phyloP scores from a whole-genome alignment of 2,797 vertebrate genomes.

The Tenualosa ilisha region DNA sequence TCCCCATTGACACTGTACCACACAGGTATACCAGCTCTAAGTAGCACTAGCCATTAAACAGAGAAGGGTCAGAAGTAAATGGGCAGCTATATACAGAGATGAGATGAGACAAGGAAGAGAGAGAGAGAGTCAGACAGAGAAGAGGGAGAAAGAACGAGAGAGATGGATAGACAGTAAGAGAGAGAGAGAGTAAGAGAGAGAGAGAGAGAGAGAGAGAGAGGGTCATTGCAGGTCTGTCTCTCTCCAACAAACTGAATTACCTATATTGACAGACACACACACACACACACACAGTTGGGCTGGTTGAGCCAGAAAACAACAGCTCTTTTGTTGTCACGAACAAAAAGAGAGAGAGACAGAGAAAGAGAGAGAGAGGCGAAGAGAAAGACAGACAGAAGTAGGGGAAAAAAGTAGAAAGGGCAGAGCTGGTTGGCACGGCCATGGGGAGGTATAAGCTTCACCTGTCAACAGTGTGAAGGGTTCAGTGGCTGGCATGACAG shows the following conservation, averaged over 20 bases:
- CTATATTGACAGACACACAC: background rate
- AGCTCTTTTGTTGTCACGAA: conserved; percentile 58
- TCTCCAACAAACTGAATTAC: conserved; percentile 22
- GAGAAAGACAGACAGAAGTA: conserved; percentile 35
- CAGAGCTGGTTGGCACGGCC: conserved; percentile 56
- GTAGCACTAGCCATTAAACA: background rate
- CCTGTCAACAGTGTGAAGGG: conserved; percentile 63
- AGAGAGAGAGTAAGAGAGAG: background rate
- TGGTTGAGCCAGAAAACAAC: conserved; percentile 60
- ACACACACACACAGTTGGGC: background rate
- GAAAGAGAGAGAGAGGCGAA: background rate
- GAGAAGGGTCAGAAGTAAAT: background rate
- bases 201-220: background rate
- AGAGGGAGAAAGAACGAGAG: background rate
- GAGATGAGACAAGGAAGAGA: background rate
- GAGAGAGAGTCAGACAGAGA: background rate
- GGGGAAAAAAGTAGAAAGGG: conserved; percentile 59
- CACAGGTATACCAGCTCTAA: background rate
- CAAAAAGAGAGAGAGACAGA: background rate
- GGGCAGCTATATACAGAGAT: background rate
- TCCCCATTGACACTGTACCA: background rate
- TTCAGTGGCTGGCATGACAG: conserved; percentile 58
- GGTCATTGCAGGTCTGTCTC: conserved; percentile 4
- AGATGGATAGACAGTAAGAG: background rate
- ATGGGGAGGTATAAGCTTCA: conserved; percentile 63